Conservation (phyloP, 2,797 vertebrate genomes). For the Gila robusta region DNA sequence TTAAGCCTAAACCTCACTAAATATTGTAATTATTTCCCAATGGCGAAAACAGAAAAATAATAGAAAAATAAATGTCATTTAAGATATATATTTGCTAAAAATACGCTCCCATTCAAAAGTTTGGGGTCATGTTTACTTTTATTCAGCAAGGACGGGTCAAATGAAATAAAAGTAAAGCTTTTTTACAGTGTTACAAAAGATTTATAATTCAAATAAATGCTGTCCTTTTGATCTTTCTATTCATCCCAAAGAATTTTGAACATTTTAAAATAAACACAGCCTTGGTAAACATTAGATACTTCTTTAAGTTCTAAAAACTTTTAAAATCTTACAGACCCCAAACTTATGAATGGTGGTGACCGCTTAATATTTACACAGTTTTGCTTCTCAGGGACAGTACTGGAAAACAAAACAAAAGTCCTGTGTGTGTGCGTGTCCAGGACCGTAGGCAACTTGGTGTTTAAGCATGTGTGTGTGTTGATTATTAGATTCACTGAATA, state of each 20-base stretch:
- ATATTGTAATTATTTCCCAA: not conserved
- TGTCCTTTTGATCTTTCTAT: not conserved
- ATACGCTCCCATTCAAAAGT: not conserved
- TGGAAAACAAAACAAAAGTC: not conserved
- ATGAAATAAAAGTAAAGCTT: not conserved
- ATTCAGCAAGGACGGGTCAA: not conserved
- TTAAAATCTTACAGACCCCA: not conserved
- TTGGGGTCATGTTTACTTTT: not conserved
- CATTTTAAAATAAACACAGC: not conserved
- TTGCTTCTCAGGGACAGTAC: not conserved
- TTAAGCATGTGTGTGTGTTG: constrained; percentile 44
- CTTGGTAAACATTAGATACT: not conserved
- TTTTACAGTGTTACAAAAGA: not conserved
- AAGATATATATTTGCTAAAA: not conserved
- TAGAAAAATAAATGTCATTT: not conserved
- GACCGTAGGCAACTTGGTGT: not conserved
- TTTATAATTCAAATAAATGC: not conserved
- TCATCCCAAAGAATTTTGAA: not conserved
- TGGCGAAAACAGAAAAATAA: not conserved
- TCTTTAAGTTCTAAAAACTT: not conserved
- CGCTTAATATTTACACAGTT: not conserved
- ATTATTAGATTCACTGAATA: constrained; percentile 58
- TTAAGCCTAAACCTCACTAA: not conserved
- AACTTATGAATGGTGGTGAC: not conserved
- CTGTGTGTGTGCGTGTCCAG: not conserved